These are phyloP conservation scores for Bos indicus DNA, from an alignment of 2,113 vertebrate genomes.

Conservation along the genomic window DNA sequence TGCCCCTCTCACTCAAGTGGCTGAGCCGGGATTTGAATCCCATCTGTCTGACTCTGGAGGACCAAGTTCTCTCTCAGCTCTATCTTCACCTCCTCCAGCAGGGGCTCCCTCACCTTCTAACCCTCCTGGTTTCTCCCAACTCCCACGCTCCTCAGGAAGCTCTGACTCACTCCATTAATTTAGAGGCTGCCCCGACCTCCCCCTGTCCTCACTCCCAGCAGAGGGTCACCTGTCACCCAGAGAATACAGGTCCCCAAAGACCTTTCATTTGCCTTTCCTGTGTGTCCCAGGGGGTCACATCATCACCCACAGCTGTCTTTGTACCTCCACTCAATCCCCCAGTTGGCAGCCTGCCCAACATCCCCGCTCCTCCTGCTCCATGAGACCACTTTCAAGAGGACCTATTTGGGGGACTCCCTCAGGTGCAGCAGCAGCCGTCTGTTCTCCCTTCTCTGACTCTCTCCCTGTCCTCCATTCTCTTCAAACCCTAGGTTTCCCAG, in stretches of 20 bases:
- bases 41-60: neutral
- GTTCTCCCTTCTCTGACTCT: neutral
- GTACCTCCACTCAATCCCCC: neutral
- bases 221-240: neutral
- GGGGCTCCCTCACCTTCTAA: neutral
- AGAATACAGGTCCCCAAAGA: neutral
- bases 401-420: neutral
- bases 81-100: neutral
- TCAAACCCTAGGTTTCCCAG: neutral
- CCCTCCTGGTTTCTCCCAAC: neutral
- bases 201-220: neutral
- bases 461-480: neutral
- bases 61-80: neutral
- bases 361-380: neutral
- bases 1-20: neutral
- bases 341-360: neutral
- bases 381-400: neutral
- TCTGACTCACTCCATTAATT: neutral
- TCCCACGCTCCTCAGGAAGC: neutral
- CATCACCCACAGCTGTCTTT: neutral
- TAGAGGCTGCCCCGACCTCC: neutral
- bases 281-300: neutral
- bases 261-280: neutral
- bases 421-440: neutral
- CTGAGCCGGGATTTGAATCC: neutral